Base-by-base conservation (phyloP, 2,888 invertebrate species). In the Cryptosula pallasiana region DNA sequence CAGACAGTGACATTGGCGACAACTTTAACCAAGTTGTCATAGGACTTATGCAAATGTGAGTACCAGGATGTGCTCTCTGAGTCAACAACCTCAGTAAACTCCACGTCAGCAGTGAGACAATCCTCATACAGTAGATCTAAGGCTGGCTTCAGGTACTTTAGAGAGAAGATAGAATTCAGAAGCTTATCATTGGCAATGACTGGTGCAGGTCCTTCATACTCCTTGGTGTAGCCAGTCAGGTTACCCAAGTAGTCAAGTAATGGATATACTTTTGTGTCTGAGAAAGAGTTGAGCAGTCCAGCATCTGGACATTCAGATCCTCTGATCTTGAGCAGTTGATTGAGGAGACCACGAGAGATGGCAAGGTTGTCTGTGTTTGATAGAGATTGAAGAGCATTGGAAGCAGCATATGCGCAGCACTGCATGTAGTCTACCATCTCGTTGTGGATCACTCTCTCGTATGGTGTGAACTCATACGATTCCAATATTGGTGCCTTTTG, bases 401-500 rank as follows among this genome's bases (percentile, higher is more conserved):
- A n/a, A n/a, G 55, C n/a, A 55, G n/a, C 55, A 55, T 13, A 55
- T 55, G 55, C 5, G 25, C 55, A 55, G 23, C 55, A 55, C n/a
- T 55, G n/a, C 5, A 55, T 13, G 55, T 55, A 55, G 23, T 55
- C 55, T 55, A 23, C n/a, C 5, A 55, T 20, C 3, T 55, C 25
- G 9, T 3, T 23, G 23, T 3, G 3, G 23, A 55, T 25, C 9
- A 13, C 55, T 55, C 55, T 55, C 5, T 55, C 55, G 25, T 55
- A 23, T 5, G 95, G 92, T 73, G 92, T 87, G 83, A 95, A 95
- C 69, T 87, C 86, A 85, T 92, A 94, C 77, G 90, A 89, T 86
- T 96, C 96, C 27, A 94, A 86, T 78, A 91, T 91, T 36, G 95
- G 95, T 27, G 90, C 82, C 1, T 90, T 86, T 86, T 95, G 94